These are phyloP conservation scores for Papilio elwesi DNA, from an alignment of 2,888 invertebrate genomes.

Conservation along the genomic window DNA sequence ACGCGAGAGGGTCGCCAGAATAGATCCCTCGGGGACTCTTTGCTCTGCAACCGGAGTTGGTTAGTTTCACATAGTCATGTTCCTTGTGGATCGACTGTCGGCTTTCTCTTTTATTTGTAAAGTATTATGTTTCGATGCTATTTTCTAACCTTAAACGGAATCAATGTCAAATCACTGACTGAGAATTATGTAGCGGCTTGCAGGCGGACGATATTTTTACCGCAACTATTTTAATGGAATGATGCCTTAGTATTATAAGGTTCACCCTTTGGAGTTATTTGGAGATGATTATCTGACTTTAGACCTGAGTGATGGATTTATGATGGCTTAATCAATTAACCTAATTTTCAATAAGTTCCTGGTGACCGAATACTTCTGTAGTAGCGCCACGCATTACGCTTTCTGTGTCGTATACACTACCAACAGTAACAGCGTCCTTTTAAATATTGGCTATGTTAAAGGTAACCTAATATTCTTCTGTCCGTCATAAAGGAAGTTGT, in stretches of 20 bases:
- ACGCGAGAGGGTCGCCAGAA: conserved; percentile 68
- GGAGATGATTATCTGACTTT: too few species aligned
- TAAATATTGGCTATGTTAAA: too few species aligned
- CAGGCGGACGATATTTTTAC: neutral
- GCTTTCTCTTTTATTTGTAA: conserved; percentile 35
- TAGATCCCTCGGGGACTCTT: conserved; percentile 81
- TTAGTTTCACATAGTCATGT: conserved; percentile 63
- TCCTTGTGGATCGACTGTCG: conserved; percentile 44
- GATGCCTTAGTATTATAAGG: neutral
- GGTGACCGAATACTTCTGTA: too few species aligned
- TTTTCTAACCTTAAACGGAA: conserved; percentile 25
- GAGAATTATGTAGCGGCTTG: conserved; percentile 2
- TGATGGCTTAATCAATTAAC: too few species aligned
- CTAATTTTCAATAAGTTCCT: too few species aligned
- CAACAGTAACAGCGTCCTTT: too few species aligned
- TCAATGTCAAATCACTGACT: conserved; percentile 8
- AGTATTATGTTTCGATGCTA: conserved; percentile 30
- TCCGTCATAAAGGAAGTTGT: too few species aligned
- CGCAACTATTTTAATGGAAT: neutral
- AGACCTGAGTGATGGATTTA: too few species aligned
- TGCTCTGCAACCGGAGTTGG: conserved; percentile 66
- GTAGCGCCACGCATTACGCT: too few species aligned
- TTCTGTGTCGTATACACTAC: too few species aligned
- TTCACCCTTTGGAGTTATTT: too few species aligned
- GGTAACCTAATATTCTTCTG: too few species aligned